Evolutionary conservation across 2,113 vertebrate genomes (phyloP), one percentile per base, ranked within the genome.

Genomic region (Dipodomys stephensi): DNA sequence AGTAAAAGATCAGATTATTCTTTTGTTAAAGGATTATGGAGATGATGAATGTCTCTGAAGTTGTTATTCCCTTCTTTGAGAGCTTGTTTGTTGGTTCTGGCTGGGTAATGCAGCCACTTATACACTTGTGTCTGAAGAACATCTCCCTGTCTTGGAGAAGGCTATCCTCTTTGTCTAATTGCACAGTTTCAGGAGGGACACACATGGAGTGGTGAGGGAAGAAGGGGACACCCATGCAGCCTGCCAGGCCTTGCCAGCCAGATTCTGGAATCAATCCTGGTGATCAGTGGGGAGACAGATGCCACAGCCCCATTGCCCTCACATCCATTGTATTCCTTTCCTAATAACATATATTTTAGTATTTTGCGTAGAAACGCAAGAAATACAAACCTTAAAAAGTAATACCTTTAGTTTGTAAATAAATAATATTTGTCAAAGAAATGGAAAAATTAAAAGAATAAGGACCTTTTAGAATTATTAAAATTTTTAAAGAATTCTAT

Each of bases 351-450:
- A 88, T 19, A 90, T 95, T 53, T 53, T 93, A 95, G 46, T 87
- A 87, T n/a, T 88, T 67, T 80, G 68, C 35, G 84, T 77, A 87
- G 35, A 89, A 94, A 82, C 77, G 22, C 78, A 88, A 77, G 89
- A 87, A 87, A 87, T 13, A 46, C 71, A 15, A 90, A 68, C 11
- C 46, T 96, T 87, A 87, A 89, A 90, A 94, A 93, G 8, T 64
- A 62, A 6, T 62, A 16, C 20, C 80, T 94, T 57, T 83, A 91
- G 67, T 72, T 92, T 94, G 83, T 73, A 88, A 96, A 88, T 91
- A 81, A 90, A 64, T 76, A 74, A 46, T 88, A 23, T 86, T 93
- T 96, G 72, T 91, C 20, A 83, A 95, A 60, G 62, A 95, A 94
- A 83, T 67, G 28, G 72, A 64, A 81, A 89, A 87, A 94, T 23